A percentile compares a stretch with the other conserved stretches of the same genome.
Conservation (phyloP, 2,797 vertebrate genomes). For the Sebastes kiyomatsui region DNA sequence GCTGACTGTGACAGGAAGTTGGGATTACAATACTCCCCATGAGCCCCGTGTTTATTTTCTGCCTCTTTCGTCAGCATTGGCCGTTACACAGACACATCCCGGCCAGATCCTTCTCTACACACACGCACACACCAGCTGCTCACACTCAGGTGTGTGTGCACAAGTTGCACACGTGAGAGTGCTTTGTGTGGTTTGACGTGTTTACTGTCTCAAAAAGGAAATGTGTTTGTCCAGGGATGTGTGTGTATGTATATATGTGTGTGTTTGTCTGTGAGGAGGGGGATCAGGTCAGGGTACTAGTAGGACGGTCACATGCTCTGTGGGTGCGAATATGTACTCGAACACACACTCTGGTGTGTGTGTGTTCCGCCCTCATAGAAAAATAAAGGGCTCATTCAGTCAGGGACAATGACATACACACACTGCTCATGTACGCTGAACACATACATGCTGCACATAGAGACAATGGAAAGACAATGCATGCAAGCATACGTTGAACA, state of each 20-base stretch:
- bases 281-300: conserved; percentile 53
- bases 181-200: conserved; percentile 48
- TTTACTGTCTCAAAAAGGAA: conserved; percentile 57
- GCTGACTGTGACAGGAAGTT: conserved; percentile 81
- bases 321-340: conserved; percentile 55
- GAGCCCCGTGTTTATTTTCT: conserved; percentile 73
- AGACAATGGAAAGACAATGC: conserved; percentile 65
- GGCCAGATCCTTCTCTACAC: conserved; percentile 52
- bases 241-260: conserved; percentile 4
- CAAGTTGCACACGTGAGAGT: conserved; percentile 43
- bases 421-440: conserved; percentile 49
- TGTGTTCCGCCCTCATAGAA: conserved; percentile 43
- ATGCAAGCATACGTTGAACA: conserved; percentile 32
- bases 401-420: conserved; percentile 70
- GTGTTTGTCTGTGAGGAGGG: conserved; percentile 23
- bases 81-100: conserved; percentile 56
- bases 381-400: conserved; percentile 77
- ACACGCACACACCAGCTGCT: conserved; percentile 64
- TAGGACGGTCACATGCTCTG: conserved; percentile 59
- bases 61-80: conserved; percentile 76
- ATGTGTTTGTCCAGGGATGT: conserved; percentile 34
- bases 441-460: conserved; percentile 58
- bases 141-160: conserved; percentile 59
- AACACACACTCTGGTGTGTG: conserved; percentile 40
- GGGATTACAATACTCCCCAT: conserved; percentile 80